phyloP scores from a whole-genome alignment of 2,888 invertebrate genomes.

The Meloe dianella region DNA sequence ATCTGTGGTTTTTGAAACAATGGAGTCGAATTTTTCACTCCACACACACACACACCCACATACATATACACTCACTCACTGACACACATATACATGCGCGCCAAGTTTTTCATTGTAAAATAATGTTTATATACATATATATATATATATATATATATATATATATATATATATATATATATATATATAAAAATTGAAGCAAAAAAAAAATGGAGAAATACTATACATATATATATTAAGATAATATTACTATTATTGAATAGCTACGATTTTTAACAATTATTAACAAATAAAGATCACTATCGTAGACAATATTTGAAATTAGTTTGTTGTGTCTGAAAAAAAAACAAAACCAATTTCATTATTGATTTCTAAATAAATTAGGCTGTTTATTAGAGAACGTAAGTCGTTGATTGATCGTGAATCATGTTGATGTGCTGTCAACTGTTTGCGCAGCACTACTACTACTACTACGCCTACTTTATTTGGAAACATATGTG shows the following conservation, averaged over 20 bases:
- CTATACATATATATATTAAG: conserved; percentile 11
- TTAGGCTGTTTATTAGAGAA: background rate
- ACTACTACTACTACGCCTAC: background rate
- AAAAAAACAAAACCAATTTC: background rate
- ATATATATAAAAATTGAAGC: too few species aligned
- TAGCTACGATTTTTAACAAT: conserved; percentile 39
- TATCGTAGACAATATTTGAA: conserved; percentile 27
- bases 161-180: conserved; percentile 40
- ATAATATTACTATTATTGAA: conserved; percentile 11
- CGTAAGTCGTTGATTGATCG: background rate
- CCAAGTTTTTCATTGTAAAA: conserved; percentile 39
- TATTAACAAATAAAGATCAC: conserved; percentile 15
- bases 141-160: conserved; percentile 42
- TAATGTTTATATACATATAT: conserved; percentile 46
- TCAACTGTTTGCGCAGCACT: too few species aligned
- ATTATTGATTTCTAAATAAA: background rate
- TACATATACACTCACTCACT: too few species aligned
- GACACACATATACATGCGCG: background rate
- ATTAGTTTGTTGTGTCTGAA: conserved; percentile 27
- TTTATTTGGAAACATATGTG: background rate
- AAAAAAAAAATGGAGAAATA: background rate
- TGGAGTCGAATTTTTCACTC: background rate
- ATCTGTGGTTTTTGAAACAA: background rate
- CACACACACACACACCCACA: background rate
- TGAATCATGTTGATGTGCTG: too few species aligned